Conservation (phyloP, 1,140 invertebrate genomes). For the Drosophila kurseongensis region DNA sequence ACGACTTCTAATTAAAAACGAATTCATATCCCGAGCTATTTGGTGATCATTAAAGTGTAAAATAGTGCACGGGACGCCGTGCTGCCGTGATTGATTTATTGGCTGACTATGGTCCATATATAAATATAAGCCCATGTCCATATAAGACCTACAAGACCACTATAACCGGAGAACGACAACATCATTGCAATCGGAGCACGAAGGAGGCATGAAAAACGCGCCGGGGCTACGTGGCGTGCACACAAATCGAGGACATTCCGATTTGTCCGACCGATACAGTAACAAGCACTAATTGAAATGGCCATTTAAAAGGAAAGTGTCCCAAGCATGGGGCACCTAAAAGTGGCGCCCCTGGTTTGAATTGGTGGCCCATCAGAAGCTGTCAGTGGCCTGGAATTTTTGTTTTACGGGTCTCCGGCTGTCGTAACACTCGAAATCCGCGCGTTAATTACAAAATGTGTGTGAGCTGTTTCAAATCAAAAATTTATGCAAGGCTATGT, state of each 20-base stretch:
- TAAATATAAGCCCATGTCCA: constrained; percentile 42
- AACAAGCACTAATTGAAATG: constrained; percentile 81
- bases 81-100: constrained; percentile 79
- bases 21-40: constrained; percentile 74
- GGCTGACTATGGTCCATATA: constrained; percentile 37
- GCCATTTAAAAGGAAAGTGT: constrained; percentile 76
- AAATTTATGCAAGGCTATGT: constrained; percentile 61
- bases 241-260: constrained; percentile 70
- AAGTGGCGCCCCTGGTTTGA: constrained; percentile 19
- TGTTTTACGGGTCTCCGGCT: constrained; percentile 24
- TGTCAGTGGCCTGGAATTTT: constrained; percentile 54
- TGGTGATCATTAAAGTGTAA: constrained; percentile 81
- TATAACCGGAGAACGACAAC: constrained; percentile 27
- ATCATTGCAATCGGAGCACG: constrained; percentile 42
- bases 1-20: constrained; percentile 80
- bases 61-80: constrained; percentile 53
- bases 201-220: constrained; percentile 45
- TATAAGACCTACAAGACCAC: constrained; percentile 24
- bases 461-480: constrained; percentile 32
- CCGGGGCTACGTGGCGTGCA: constrained; percentile 62
- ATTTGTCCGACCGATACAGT: constrained; percentile 57
- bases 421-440: constrained; percentile 41
- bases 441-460: constrained; percentile 72
- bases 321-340: constrained; percentile 64
- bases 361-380: constrained; percentile 27